Evolutionary conservation across 2,888 invertebrate genomes (phyloP), one percentile per base, ranked within the genome.

Genomic region (Hermodice carunculata): DNA sequence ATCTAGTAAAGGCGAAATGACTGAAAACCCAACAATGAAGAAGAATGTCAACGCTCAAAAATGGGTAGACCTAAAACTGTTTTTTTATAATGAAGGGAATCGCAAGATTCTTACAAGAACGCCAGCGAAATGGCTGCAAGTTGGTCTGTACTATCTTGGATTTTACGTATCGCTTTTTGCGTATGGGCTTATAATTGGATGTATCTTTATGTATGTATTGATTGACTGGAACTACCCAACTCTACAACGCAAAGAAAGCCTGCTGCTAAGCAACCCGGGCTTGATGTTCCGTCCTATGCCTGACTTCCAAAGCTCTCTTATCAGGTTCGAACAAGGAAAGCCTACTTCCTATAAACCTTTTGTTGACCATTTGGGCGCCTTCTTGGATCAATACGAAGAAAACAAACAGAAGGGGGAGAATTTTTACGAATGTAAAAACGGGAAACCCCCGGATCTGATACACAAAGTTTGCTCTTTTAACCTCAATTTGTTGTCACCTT

Each of bases 221-320:
- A 66, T 83, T 4, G 81, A 83, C 67, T 76, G 75, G 64, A 74
- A 79, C 32, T 64, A 71, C 28, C 84, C 84, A 0, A 73, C 66
- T 37, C 69, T 80, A 2, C 69, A 68, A 31, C 80, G 79, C 37
- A 71, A 73, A 24, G 77, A 76, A 60, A 78, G 80, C 19, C 75
- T 81, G 52, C 70, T 83, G 29, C 76, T 78, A 73, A 75, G 70
- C 82, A 97, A 97, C 89, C 98, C 90, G 90, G 69, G 73, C n/a
- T 28, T 71, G 54, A 48, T 61, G 17, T 58, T 66, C 17, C 51
- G 70, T 37, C 98, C 98, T 71, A 94, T 94, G 93, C 95, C 73
- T 22, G 95, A 96, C 81, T 94, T 96, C 78, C 96, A 96, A 87
- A 96, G 96, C 86, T 97, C 97, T 72, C 90, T 98, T 80, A 93